phyloP scores from a whole-genome alignment of 2,797 vertebrate species.

The Melanotaenia parkinsoni region DNA sequence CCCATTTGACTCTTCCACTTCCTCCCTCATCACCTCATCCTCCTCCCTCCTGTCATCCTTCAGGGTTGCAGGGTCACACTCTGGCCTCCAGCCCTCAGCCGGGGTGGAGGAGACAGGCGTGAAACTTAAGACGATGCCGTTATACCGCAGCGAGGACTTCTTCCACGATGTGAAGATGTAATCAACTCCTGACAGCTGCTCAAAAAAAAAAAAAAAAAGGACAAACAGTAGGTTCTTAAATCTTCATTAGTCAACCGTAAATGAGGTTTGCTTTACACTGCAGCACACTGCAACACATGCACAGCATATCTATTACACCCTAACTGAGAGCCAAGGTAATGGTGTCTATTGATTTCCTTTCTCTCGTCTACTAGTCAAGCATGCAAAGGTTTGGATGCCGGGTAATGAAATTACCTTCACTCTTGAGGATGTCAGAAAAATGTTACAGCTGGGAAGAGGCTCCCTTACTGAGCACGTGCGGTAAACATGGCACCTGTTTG shows the following conservation, averaged over 20 bases:
- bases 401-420: slow-evolving; percentile 76
- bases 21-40: slow-evolving; percentile 38
- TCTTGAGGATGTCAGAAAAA: slow-evolving; percentile 64
- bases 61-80: slow-evolving; percentile 49
- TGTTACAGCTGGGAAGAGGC: slow-evolving; percentile 53
- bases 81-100: slow-evolving; percentile 39
- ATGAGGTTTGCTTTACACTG: slow-evolving; percentile 74
- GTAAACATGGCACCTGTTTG: slow-evolving; percentile 73
- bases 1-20: slow-evolving; percentile 40
- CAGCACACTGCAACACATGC: slow-evolving; percentile 29
- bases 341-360: slow-evolving; percentile 77
- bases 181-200: slow-evolving; percentile 73
- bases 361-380: slow-evolving; percentile 63
- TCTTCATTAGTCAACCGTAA: slow-evolving; percentile 80
- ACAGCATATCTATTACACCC: slow-evolving; percentile 68
- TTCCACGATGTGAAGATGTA: slow-evolving; percentile 61
- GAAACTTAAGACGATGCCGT: slow-evolving; percentile 60
- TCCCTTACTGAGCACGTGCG: slow-evolving; percentile 31
- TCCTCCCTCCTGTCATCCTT: slow-evolving; percentile 29
- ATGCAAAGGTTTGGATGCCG: slow-evolving; percentile 70
- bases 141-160: slow-evolving; percentile 22
- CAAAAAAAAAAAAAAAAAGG: slow-evolving; percentile 53
- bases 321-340: slow-evolving; percentile 72
- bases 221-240: slow-evolving; percentile 75
- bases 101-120: slow-evolving; percentile 36